Base-by-base conservation (phyloP, 2,797 vertebrate species). In the Carduelis carduelis region DNA sequence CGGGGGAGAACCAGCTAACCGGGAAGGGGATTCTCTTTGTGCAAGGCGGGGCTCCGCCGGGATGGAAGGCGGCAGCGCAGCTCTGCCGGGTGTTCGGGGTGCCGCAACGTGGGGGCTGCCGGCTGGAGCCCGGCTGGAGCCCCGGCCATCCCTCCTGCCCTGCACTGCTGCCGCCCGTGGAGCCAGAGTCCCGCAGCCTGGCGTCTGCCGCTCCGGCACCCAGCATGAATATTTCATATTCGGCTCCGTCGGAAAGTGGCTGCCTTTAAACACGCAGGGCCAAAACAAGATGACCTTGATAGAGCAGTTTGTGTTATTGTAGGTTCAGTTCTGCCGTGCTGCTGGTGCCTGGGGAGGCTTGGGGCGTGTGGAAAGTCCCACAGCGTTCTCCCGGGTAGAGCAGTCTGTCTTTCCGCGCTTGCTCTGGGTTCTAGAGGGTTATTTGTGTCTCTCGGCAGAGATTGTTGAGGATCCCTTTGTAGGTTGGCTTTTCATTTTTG, bases 211-310 rank as follows among this genome's bases (percentile, higher is more conserved):
- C 74, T 30, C 41, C 6, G 14, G 23, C 65, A 0, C 16, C 49
- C 4, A 0, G 3, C 41, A 6, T 2, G 37, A 18, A 3, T 18
- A 3, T 53, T 46, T 46, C 22, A 4, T 4, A 1, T 3, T 34
- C 47, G 27, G 1, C 76, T 56, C 14, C 26, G 11, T 12, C 22
- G 35, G 76, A 55, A 72, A 12, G 83, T 0, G 64, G 34, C 50
- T 66, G 5, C 64, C n/a, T 41, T 59, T 16, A 18, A 47, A 21
- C 30, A 27, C 7, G n/a, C 50, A 12, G 47, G 44, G 32, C 78
- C 37, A 1, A 4, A 52, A 5, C 35, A 3, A 30, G 60, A 55
- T 95, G 93, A 96, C 95, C 96, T 96, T 96, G 94, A 18, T 66
- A 2, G 43, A 81, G 80, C 83, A 3, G 64, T 21, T 2, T 3